Conservation (phyloP, 2,888 invertebrate genomes). For the Hedya salicella region DNA sequence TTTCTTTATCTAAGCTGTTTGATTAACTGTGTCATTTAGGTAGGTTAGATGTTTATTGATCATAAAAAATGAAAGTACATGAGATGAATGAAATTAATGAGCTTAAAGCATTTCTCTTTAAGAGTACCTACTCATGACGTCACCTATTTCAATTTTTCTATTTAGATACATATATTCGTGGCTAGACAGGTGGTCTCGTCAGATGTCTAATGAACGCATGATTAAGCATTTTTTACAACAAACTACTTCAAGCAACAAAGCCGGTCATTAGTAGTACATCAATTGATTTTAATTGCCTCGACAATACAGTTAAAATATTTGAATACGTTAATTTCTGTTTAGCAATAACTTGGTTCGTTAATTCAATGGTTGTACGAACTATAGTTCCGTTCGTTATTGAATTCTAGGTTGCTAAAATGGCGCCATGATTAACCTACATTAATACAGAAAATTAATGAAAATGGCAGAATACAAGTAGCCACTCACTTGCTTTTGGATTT, state of each 20-base stretch:
- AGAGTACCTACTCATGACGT: background rate
- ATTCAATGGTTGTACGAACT: conserved; percentile 20
- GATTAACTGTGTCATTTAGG: no score
- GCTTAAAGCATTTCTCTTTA: no score
- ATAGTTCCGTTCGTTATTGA: conserved; percentile 27
- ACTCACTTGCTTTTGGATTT: no score
- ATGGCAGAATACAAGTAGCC: no score
- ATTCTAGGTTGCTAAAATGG: conserved; percentile 23
- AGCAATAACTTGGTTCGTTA: conserved; percentile 41
- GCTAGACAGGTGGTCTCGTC: conserved; percentile 17
- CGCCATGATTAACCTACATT: background rate
- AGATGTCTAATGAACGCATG: conserved; percentile 26
- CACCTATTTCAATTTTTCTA: no score
- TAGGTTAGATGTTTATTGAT: no score
- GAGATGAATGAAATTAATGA: no score
- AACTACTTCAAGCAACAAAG: conserved; percentile 28
- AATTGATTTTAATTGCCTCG: conserved; percentile 40
- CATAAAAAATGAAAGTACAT: no score
- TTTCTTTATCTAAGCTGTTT: no score
- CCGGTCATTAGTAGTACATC: conserved; percentile 38
- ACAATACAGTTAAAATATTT: conserved; percentile 34
- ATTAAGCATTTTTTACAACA: conserved; percentile 24
- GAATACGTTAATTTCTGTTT: conserved; percentile 42
- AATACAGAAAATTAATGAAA: no score
- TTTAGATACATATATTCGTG: no score